Percentiles rank a stretch among this genome's conserved stretches.
These are phyloP conservation scores for Stegodyphus dumicola DNA, from an alignment of 1,140 invertebrate species.

Conservation along the genomic window DNA sequence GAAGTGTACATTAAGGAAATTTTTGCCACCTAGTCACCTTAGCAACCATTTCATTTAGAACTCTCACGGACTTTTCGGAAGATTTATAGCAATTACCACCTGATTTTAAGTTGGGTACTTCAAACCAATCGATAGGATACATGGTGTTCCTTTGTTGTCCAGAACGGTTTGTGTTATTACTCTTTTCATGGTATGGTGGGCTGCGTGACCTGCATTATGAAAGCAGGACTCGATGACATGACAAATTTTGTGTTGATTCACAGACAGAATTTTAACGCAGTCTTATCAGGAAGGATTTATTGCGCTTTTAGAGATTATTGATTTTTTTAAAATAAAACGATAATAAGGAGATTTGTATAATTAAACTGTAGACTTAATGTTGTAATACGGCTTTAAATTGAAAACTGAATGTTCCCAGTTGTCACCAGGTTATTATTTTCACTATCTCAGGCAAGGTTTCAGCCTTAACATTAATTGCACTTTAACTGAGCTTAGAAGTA, in stretches of 20 bases:
- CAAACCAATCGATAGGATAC: conserved; percentile 6
- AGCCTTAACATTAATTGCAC: no score
- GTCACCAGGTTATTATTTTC: no score
- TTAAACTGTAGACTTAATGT: no score
- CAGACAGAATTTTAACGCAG: conserved; percentile 33
- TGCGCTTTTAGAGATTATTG: no score
- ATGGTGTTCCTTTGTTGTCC: conserved; percentile 24
- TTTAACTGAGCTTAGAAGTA: no score
- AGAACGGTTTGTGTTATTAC: conserved; percentile 34
- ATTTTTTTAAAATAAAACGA: no score
- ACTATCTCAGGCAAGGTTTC: no score
- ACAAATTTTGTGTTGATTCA: conserved; percentile 47
- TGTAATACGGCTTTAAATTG: no score
- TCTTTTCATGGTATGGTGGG: conserved; percentile 4
- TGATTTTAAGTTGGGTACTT: conserved; percentile 13
- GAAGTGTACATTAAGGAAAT: no score
- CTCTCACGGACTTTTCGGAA: conserved; percentile 13
- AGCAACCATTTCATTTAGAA: conserved; percentile 17
- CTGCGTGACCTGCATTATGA: conserved; percentile 32
- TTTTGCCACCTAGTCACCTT: neutral
- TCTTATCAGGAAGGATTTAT: neutral
- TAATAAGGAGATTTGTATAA: no score
- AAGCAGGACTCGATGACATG: conserved; percentile 26
- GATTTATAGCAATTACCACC: conserved; percentile 27
- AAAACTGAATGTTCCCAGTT: no score